Base-by-base conservation (phyloP, 2,888 invertebrate genomes). In the Epistrophella euchroma region DNA sequence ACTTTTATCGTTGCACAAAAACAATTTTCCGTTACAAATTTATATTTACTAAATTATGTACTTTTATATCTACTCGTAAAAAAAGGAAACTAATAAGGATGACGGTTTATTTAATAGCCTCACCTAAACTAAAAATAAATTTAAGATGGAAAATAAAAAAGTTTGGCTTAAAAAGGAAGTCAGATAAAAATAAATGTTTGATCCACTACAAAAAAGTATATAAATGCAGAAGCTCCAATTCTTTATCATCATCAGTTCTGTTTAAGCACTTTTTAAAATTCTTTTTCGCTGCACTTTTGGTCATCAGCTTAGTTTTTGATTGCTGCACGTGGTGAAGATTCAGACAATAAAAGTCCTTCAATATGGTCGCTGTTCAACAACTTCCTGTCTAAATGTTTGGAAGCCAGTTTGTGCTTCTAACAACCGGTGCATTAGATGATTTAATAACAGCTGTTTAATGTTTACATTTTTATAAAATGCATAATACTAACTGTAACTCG, bases 381-480 rank as follows among this genome's bases (percentile, higher is more conserved):
- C 28, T 64, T 19, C 45, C 9, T 83, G 83, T 56, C 64, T 62
- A 35, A 47, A 56, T 47, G 5, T 1, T 4, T 83, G 78, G 47
- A 47, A 68, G 50, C 83, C 83, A 35, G 83, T 83, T n/a, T 83
- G 83, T 22, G 83, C 70, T 3, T 62, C 78, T 1, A 78, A 78
- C 19, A 64, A 62, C 4, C 35, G 32, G 1, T 74, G 74, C 25
- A 32, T 74, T 13, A 25, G 56, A 35, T 17, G 10, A 25, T 83
- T 83, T 25, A 25, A 64, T 35, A 83, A 83, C 25, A 55, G 56
- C 19, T 83, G 83, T 64, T 22, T 70, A 17, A 13, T 83, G 56
- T 0, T 28, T 28, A 4, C 2, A 28, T n/a, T n/a, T n/a, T n/a
- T n/a, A n/a, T 25, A 25, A 25, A 25, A 4, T 25, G 25, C 4